These are phyloP conservation scores for Patella caerulea DNA, from an alignment of 2,888 invertebrate genomes.

Conservation along the genomic window DNA sequence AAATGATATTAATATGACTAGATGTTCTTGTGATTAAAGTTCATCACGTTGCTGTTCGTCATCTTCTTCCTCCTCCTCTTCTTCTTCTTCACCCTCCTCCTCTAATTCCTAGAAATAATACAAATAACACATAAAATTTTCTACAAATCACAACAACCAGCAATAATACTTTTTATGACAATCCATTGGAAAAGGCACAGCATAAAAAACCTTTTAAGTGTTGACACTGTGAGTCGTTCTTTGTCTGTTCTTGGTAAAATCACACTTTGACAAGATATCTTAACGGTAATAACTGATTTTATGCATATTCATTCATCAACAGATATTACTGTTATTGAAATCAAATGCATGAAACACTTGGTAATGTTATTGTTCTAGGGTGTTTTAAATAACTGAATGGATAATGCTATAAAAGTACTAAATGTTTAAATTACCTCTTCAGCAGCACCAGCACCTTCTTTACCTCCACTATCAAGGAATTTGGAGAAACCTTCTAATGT, in stretches of 20 bases:
- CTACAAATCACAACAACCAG: not conserved
- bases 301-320: too few species aligned
- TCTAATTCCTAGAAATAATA: slow-evolving; percentile 19
- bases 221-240: too few species aligned
- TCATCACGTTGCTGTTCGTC: slow-evolving; percentile 37
- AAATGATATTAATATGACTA: slow-evolving; percentile 1
- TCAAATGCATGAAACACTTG: too few species aligned
- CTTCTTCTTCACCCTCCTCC: slow-evolving; percentile 44
- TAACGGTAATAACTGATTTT: too few species aligned
- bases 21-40: not conserved
- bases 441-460: slow-evolving; percentile 75
- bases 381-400: too few species aligned
- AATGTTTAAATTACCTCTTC: slow-evolving; percentile 50
- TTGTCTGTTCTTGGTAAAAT: too few species aligned
- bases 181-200: too few species aligned
- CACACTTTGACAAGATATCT: too few species aligned
- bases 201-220: too few species aligned
- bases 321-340: too few species aligned
- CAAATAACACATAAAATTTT: not conserved
- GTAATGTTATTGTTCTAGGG: too few species aligned
- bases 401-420: too few species aligned
- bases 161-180: not conserved
- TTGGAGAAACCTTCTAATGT: slow-evolving; percentile 92
- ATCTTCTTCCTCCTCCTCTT: slow-evolving; percentile 55
- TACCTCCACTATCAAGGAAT: slow-evolving; percentile 93